phyloP scores from a whole-genome alignment of 2,113 vertebrate genomes.

The Engraulis encrasicolus region DNA sequence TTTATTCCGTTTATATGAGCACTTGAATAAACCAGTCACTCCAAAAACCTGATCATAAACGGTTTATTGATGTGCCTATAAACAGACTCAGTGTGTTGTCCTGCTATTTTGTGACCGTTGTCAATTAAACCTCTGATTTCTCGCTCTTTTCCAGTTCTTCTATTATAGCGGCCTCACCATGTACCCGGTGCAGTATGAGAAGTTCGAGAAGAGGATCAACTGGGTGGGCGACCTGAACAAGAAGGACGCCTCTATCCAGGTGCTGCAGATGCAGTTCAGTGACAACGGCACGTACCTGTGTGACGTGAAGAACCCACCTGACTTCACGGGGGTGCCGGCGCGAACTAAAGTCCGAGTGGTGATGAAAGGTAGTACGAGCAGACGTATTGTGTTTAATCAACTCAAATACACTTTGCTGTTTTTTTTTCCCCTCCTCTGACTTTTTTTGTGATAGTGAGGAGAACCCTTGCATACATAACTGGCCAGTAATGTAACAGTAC shows the following conservation, averaged over 20 bases:
- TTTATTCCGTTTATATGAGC: too few relatives aligned
- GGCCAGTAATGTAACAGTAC: too few relatives aligned
- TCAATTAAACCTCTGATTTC: not conserved
- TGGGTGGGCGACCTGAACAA: slow-evolving; percentile 93
- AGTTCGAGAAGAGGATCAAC: slow-evolving; percentile 82
- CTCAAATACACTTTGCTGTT: too few relatives aligned
- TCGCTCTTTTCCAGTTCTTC: slow-evolving; percentile 80
- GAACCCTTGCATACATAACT: too few relatives aligned
- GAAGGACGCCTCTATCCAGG: slow-evolving; percentile 88
- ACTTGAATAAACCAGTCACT: too few relatives aligned
- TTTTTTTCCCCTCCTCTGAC: too few relatives aligned
- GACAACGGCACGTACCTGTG: slow-evolving; percentile 94
- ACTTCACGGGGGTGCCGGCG: slow-evolving; percentile 78
- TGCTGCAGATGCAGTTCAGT: slow-evolving; percentile 84
- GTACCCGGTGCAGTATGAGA: slow-evolving; percentile 69
- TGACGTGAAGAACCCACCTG: slow-evolving; percentile 89
- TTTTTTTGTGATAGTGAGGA: not conserved
- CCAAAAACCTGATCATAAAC: too few relatives aligned
- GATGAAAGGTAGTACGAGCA: slow-evolving; percentile 79
- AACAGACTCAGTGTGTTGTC: not conserved
- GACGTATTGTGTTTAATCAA: too few relatives aligned
- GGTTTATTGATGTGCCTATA: too few relatives aligned
- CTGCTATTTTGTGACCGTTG: not conserved
- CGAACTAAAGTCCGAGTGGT: slow-evolving; percentile 84
- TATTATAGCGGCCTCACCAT: slow-evolving; percentile 76